Evolutionary conservation across 2,797 vertebrate genomes (phyloP).

Genomic region (Bryconaethiops microstoma): DNA sequence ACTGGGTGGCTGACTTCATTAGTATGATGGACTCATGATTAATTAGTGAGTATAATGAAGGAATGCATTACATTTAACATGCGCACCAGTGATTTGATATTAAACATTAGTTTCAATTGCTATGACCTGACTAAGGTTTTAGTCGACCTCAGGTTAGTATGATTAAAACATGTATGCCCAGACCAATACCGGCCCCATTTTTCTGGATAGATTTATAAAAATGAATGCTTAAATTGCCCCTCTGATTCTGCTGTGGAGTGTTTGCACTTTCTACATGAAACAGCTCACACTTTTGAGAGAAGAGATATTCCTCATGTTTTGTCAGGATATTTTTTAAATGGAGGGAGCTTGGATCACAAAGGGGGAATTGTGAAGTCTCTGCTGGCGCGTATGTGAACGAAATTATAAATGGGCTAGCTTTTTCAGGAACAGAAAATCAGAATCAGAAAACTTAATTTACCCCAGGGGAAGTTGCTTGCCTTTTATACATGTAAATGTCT

Average conservation of each 20-base stretch:
- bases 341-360: too few species aligned
- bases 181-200: too few species aligned
- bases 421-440: neutral
- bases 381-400: neutral
- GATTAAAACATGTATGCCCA: too few species aligned
- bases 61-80: neutral
- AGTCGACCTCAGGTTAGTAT: neutral
- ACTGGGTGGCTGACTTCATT: neutral
- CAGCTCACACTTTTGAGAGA: neutral
- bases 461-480: too few species aligned
- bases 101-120: neutral
- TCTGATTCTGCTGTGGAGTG: too few species aligned
- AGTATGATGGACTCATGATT: neutral
- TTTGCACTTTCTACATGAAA: too few species aligned
- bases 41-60: neutral
- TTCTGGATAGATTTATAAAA: too few species aligned
- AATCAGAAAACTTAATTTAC: too few species aligned
- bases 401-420: neutral
- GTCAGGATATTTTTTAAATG: neutral
- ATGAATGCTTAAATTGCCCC: too few species aligned
- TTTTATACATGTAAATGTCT: neutral
- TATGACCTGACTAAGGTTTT: neutral
- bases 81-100: neutral
- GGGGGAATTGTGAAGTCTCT: neutral
- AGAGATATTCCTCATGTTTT: neutral